Conservation (phyloP, 2,888 invertebrate genomes). For the Netelia inedita region DNA sequence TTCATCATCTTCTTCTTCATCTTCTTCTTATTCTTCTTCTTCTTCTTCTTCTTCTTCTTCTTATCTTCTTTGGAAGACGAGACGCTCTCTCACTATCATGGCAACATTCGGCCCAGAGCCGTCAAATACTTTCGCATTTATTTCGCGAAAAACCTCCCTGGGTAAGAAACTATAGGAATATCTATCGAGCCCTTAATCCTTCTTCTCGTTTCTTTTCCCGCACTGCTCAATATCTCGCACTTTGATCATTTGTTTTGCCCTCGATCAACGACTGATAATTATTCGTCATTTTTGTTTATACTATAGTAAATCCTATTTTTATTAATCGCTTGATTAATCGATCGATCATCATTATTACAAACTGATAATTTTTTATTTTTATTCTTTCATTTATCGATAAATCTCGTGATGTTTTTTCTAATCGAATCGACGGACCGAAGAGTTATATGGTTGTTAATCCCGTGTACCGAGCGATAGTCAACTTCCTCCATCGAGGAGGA, state of each 20-base stretch:
- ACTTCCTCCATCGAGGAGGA: background rate
- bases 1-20: too few species aligned
- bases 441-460: background rate
- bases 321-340: too few species aligned
- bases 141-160: background rate
- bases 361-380: too few species aligned
- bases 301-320: too few species aligned
- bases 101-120: slow-evolving; percentile 56
- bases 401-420: too few species aligned
- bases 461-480: background rate
- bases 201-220: slow-evolving; percentile 23
- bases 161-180: slow-evolving; percentile 5
- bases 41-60: slow-evolving; percentile 7
- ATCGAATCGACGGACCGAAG: too few species aligned
- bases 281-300: too few species aligned
- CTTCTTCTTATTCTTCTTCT: slow-evolving; percentile 68
- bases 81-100: slow-evolving; percentile 61
- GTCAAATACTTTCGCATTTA: slow-evolving; percentile 19
- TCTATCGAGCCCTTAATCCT: slow-evolving; percentile 37
- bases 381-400: too few species aligned
- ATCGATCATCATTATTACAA: too few species aligned
- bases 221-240: background rate
- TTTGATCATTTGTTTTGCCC: too few species aligned
- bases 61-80: slow-evolving; percentile 63
- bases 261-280: too few species aligned